Evolutionary conservation across 1,140 invertebrate genomes (phyloP).

Genomic region (Gryon sp.): DNA sequence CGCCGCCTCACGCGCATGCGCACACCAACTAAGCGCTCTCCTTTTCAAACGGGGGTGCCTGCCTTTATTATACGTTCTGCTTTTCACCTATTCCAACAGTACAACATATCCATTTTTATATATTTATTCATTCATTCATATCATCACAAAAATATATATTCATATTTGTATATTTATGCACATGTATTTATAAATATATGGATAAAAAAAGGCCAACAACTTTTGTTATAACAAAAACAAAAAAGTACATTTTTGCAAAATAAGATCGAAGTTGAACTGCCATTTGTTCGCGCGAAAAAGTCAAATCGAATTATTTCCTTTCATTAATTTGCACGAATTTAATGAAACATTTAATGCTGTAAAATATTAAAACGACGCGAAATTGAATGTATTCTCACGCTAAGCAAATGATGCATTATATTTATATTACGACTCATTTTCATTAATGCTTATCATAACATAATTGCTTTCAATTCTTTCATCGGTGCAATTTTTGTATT

Average conservation of each 20-base stretch:
- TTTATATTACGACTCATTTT: conserved; percentile 15
- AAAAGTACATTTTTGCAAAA: too few relatives aligned
- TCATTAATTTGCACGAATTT: conserved; percentile 5
- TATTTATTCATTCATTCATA: conserved; percentile 36
- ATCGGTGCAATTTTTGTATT: too few relatives aligned
- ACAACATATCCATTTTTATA: conserved; percentile 41
- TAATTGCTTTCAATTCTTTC: too few relatives aligned
- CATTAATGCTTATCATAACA: too few relatives aligned
- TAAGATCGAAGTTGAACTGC: too few relatives aligned
- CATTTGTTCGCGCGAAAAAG: background rate
- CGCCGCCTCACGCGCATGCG: conserved; percentile 73
- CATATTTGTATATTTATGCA: too few relatives aligned
- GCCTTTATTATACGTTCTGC: conserved; percentile 71
- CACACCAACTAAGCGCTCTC: conserved; percentile 25
- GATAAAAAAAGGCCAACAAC: too few relatives aligned
- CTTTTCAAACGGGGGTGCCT: conserved; percentile 60
- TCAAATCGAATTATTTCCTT: conserved; percentile 15
- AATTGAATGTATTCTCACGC: conserved; percentile 15
- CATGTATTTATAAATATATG: too few relatives aligned
- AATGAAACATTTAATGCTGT: conserved; percentile 10
- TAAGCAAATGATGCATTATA: background rate
- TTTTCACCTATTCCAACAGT: conserved; percentile 49
- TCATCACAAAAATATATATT: conserved; percentile 17
- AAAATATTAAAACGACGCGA: conserved; percentile 2
- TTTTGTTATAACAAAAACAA: too few relatives aligned